A percentile compares a stretch with the other conserved stretches of the same genome.
phyloP scores from a whole-genome alignment of 1,140 invertebrate species.

The Trachymyrmex septentrionalis region DNA sequence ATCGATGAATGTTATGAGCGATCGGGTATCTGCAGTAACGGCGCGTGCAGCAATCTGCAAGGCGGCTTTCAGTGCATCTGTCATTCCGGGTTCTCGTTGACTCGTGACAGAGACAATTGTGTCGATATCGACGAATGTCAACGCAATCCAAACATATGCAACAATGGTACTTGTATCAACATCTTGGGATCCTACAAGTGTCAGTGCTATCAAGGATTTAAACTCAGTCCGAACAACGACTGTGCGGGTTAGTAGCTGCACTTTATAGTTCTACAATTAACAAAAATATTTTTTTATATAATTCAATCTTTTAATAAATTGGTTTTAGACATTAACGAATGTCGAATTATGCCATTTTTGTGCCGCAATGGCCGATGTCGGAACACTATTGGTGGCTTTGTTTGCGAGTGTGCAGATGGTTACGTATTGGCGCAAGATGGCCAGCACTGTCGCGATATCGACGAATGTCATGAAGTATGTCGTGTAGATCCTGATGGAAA shows the following conservation, averaged over 20 bases:
- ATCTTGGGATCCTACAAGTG: slow-evolving; percentile 92
- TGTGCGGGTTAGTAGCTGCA: slow-evolving; percentile 85
- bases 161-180: slow-evolving; percentile 95
- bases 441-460: slow-evolving; percentile 90
- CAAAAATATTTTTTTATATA: background rate
- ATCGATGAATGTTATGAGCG: slow-evolving; percentile 91
- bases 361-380: slow-evolving; percentile 93
- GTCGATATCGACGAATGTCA: slow-evolving; percentile 93
- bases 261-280: background rate
- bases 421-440: slow-evolving; percentile 90
- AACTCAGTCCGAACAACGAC: slow-evolving; percentile 94
- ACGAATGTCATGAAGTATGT: slow-evolving; percentile 90
- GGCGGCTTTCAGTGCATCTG: slow-evolving; percentile 91
- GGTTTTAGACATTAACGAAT: slow-evolving; percentile 93
- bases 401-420: slow-evolving; percentile 93
- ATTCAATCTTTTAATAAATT: slow-evolving; percentile 62
- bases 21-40: slow-evolving; percentile 90
- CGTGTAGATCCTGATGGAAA: background rate
- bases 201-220: slow-evolving; percentile 93
- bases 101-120: slow-evolving; percentile 88
- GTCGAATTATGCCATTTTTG: slow-evolving; percentile 92
- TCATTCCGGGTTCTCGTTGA: slow-evolving; percentile 88
- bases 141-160: slow-evolving; percentile 90
- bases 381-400: slow-evolving; percentile 94
- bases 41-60: slow-evolving; percentile 90